Conservation (phyloP, 2,888 invertebrate species). For the Lucinisca nassula region DNA sequence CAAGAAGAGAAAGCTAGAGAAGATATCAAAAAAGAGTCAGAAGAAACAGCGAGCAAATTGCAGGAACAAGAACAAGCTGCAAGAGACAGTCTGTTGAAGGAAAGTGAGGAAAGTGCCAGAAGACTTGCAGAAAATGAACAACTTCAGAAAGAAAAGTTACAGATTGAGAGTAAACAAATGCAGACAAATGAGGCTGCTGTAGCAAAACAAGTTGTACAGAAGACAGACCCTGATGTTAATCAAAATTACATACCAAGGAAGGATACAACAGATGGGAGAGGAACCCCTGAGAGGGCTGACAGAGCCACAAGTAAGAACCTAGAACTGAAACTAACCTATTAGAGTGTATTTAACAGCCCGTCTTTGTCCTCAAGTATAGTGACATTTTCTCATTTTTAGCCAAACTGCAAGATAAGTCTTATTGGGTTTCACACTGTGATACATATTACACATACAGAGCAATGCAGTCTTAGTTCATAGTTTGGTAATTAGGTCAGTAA, state of each 20-base stretch:
- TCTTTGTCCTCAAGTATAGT: too few species aligned
- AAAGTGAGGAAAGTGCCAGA: conserved; percentile 54
- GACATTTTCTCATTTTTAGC: too few species aligned
- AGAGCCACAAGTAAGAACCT: conserved; percentile 33
- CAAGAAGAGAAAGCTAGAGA: conserved; percentile 65
- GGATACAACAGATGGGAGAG: conserved; percentile 32
- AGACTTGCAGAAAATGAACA: conserved; percentile 60
- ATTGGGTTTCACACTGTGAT: too few species aligned
- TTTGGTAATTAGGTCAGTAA: too few species aligned
- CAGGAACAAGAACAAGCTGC: conserved; percentile 55
- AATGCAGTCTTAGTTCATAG: too few species aligned
- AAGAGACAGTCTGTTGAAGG: conserved; percentile 51
- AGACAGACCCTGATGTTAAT: conserved; percentile 16
- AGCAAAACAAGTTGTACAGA: background rate
- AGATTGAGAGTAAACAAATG: conserved; percentile 53
- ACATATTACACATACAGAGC: too few species aligned
- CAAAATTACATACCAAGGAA: conserved; percentile 26
- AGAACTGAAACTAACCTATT: background rate
- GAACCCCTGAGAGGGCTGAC: background rate
- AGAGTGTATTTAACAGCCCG: too few species aligned
- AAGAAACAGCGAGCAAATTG: conserved; percentile 55
- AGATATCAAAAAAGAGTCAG: conserved; percentile 63
- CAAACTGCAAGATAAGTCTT: too few species aligned
- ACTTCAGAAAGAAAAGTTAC: conserved; percentile 61
- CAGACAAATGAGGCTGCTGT: conserved; percentile 35